Conservation (phyloP, 1,140 invertebrate genomes). For the Fopius arisanus region DNA sequence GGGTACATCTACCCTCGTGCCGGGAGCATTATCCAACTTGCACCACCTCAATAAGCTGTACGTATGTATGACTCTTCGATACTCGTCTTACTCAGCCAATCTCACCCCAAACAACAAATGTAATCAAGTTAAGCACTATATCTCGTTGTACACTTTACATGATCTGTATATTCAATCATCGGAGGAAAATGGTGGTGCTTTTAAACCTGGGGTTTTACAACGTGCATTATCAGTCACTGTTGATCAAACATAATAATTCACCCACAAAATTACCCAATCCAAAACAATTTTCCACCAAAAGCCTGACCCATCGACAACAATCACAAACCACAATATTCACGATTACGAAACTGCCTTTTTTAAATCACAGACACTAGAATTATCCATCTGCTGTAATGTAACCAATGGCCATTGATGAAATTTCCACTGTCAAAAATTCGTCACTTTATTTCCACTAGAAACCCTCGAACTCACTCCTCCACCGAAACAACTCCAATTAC, state of each 20-base stretch:
- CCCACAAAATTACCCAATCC: not conserved
- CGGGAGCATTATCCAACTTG: conserved; percentile 9
- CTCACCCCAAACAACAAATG: conserved; percentile 5
- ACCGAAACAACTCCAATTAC: not conserved
- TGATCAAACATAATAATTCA: not conserved
- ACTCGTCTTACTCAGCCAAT: conserved; percentile 30
- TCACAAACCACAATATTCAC: not conserved
- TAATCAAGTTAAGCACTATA: not conserved
- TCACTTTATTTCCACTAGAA: not conserved
- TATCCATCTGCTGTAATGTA: not conserved
- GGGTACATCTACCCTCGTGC: conserved; percentile 22
- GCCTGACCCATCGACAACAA: not conserved
- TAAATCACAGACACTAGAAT: not conserved
- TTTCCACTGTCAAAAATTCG: not conserved
- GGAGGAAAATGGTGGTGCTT: not conserved
- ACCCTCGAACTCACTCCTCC: not conserved
- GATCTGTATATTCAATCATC: not conserved
- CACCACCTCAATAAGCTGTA: conserved; percentile 14
- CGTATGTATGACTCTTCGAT: conserved; percentile 15
- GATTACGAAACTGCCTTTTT: not conserved
- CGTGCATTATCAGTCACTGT: not conserved
- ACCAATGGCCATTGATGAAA: not conserved
- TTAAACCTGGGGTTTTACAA: not conserved
- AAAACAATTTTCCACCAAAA: not conserved
- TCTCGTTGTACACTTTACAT: conserved; percentile 22